phyloP scores from a whole-genome alignment of 2,888 invertebrate genomes.

The Drosophila anceps region DNA sequence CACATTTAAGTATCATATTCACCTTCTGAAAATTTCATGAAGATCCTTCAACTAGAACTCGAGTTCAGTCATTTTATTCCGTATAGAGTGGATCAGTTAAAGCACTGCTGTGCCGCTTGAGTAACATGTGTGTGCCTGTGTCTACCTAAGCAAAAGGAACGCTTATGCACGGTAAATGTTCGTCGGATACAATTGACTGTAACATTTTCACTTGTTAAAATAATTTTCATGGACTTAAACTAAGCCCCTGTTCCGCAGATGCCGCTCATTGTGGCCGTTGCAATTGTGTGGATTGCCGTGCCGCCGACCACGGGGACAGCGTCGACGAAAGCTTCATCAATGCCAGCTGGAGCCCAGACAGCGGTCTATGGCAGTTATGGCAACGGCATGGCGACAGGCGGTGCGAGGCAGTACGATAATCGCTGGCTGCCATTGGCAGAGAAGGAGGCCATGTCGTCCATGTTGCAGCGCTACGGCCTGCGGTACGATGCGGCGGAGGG shows the following conservation, averaged over 20 bases:
- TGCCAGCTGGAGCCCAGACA: constrained; percentile 47
- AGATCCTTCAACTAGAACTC: too few species aligned
- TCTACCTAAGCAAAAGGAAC: too few species aligned
- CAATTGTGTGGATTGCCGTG: constrained; percentile 67
- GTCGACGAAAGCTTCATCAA: constrained; percentile 45
- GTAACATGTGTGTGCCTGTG: too few species aligned
- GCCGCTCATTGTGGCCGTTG: constrained; percentile 68
- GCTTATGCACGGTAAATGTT: neutral
- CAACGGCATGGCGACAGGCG: constrained; percentile 54
- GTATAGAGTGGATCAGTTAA: too few species aligned
- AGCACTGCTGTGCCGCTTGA: too few species aligned
- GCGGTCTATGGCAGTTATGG: constrained; percentile 54
- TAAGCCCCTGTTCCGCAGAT: constrained; percentile 39
- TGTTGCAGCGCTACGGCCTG: constrained; percentile 45
- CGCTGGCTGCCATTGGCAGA: constrained; percentile 65
- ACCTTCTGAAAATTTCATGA: too few species aligned
- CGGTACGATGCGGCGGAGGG: constrained; percentile 32
- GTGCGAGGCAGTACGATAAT: constrained; percentile 65
- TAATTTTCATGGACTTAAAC: constrained; percentile 25
- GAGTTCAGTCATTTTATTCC: too few species aligned
- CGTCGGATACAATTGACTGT: neutral
- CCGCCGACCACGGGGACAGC: constrained; percentile 47
- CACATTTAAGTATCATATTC: neutral
- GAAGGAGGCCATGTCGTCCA: constrained; percentile 30
- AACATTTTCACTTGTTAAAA: constrained; percentile 31